These are phyloP conservation scores for Phaonia tiefii DNA, from an alignment of 2,888 invertebrate species.

Conservation along the genomic window DNA sequence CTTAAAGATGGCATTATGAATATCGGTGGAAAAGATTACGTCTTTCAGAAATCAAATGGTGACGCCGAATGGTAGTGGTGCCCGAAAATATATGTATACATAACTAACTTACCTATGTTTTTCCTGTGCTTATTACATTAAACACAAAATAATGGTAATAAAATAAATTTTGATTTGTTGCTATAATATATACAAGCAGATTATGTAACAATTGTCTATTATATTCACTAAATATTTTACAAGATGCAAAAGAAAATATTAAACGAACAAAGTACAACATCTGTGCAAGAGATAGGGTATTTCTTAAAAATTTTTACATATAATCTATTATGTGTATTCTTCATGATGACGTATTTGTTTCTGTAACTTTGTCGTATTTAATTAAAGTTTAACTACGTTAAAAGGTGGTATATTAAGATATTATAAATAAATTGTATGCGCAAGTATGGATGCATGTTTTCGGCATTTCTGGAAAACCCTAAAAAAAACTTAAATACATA, in stretches of 20 bases:
- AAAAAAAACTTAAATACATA: too few species aligned
- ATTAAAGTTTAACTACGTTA: too few species aligned
- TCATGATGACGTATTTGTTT: background rate
- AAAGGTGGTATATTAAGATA: too few species aligned
- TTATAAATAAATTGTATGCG: too few species aligned
- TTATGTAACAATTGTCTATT: conserved; percentile 25
- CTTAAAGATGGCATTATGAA: conserved; percentile 99
- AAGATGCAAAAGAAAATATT: background rate
- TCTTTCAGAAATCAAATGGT: conserved; percentile 99
- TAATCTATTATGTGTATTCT: conserved; percentile 19
- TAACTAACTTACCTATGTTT: conserved; percentile 49
- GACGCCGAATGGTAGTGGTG: conserved; percentile 97
- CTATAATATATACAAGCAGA: conserved; percentile 48
- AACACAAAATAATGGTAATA: conserved; percentile 27
- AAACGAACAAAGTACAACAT: background rate
- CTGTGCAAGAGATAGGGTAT: too few species aligned
- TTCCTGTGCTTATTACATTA: conserved; percentile 50
- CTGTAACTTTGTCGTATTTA: too few species aligned
- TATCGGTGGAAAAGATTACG: conserved; percentile 97
- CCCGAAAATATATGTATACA: conserved; percentile 1
- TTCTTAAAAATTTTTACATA: background rate
- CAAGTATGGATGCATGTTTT: too few species aligned
- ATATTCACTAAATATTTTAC: conserved; percentile 12
- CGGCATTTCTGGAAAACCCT: too few species aligned
- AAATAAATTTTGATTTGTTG: conserved; percentile 58